Conservation (phyloP, 2,888 invertebrate species). For the Biston betularia region DNA sequence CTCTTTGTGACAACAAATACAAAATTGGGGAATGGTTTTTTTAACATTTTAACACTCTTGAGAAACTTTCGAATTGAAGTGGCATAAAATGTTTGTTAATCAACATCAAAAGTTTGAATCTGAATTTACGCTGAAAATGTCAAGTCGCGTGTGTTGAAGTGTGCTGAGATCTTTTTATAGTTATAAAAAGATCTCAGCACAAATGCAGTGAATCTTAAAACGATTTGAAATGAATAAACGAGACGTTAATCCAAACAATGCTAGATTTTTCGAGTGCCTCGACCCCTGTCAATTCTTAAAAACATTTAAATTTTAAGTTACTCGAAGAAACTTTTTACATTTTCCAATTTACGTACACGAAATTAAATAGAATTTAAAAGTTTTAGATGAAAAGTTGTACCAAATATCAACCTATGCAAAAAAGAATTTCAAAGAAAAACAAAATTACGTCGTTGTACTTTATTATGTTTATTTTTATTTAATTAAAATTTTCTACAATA, state of each 20-base stretch:
- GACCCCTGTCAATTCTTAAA: background rate
- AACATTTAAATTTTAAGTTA: background rate
- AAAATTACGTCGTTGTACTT: background rate
- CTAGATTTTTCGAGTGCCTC: background rate
- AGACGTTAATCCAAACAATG: conserved; percentile 3
- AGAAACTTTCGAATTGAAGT: background rate
- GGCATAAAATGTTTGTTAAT: conserved; percentile 1
- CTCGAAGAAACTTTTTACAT: background rate
- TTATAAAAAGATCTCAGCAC: conserved; percentile 5
- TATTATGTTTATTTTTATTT: too few relatives aligned
- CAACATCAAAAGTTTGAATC: background rate
- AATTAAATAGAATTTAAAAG: background rate
- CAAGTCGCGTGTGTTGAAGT: too few relatives aligned
- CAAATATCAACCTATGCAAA: background rate
- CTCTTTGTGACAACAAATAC: too few relatives aligned
- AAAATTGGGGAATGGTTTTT: too few relatives aligned
- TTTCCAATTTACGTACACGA: background rate
- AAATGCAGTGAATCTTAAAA: background rate
- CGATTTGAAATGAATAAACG: conserved; percentile 3
- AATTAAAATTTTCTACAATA: too few relatives aligned
- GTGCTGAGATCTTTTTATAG: too few relatives aligned
- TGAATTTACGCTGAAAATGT: background rate
- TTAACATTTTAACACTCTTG: too few relatives aligned
- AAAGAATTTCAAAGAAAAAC: background rate
- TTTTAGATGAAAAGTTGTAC: background rate